Evolutionary conservation across 2,797 vertebrate species (phyloP), one percentile per base, ranked within the genome.

Genomic region (Sebastes minor): DNA sequence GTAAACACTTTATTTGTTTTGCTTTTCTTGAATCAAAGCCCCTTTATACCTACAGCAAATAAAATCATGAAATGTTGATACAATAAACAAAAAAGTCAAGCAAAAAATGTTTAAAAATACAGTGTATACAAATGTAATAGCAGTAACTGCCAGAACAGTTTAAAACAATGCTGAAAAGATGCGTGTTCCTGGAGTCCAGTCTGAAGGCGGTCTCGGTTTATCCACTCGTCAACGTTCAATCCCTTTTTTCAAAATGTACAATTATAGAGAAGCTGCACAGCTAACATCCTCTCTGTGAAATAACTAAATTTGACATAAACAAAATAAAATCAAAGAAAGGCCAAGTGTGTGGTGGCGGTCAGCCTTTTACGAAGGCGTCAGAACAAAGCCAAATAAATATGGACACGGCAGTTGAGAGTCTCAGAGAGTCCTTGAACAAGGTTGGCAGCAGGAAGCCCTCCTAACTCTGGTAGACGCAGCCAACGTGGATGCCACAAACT

Each of bases 331-430:
- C 35, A 82, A 85, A 84, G 33, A 87, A 90, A 38, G 85, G 86
- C 87, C 59, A 73, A 74, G 92, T 95, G 93, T 94, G 95, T 95
- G 81, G 76, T 82, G 96, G 96, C 95, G 96, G 92, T 94, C 96
- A 91, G 94, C 93, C 94, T 96, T 95, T 94, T 94, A 96, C n/a
- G 94, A 94, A 95, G 93, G 97, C 96, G 95, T 96, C 91, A 94
- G 95, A 96, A 96, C 94, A 95, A 97, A 97, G 95, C 96, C 97
- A 97, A 97, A 98, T 97, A 96, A 98, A 97, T 97, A 94, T 92
- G 35, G 94, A 97, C 95, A 96, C 90, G 96, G 96, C 95, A 95
- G 96, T 95, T 76, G 85, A 91, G 96, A 96, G 95, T 95, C 95
- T 94, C 96, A 94, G 95, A 96, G 93, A 95, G 96, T 96, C 96